Evolutionary conservation across 1,140 invertebrate species (phyloP).

Genomic region (Parapsyche elsis): DNA sequence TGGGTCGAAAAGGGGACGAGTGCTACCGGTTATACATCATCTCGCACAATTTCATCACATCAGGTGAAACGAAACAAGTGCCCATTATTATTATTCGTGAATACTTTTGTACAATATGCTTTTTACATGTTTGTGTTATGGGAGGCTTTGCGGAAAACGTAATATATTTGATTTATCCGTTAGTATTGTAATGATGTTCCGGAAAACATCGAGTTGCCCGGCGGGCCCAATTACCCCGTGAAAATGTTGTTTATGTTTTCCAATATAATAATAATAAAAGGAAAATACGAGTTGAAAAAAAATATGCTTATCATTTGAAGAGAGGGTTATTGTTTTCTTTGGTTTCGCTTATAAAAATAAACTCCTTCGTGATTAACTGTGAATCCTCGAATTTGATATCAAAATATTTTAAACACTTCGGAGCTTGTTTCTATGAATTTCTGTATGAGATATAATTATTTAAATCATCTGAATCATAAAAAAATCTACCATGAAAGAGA

Average conservation of each 20-base stretch:
- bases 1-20: conserved; percentile 25
- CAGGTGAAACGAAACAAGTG: neutral
- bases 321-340: no score
- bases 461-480: no score
- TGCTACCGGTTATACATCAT: neutral
- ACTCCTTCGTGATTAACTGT: no score
- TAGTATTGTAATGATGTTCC: conserved; percentile 28
- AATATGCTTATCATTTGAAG: no score
- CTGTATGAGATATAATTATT: no score
- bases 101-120: neutral
- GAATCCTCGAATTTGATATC: no score
- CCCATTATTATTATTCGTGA: neutral
- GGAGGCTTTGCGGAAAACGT: neutral
- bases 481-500: no score
- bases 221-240: conserved; percentile 20
- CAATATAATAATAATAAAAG: neutral
- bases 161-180: neutral
- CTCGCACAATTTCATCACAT: neutral
- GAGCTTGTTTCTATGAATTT: no score
- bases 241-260: conserved; percentile 17
- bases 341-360: no score
- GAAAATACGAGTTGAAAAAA: neutral
- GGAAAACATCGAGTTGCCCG: conserved; percentile 18
- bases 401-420: no score
- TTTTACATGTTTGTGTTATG: neutral